phyloP scores from a whole-genome alignment of 2,888 invertebrate species.

The Lepidochitona cinerea region DNA sequence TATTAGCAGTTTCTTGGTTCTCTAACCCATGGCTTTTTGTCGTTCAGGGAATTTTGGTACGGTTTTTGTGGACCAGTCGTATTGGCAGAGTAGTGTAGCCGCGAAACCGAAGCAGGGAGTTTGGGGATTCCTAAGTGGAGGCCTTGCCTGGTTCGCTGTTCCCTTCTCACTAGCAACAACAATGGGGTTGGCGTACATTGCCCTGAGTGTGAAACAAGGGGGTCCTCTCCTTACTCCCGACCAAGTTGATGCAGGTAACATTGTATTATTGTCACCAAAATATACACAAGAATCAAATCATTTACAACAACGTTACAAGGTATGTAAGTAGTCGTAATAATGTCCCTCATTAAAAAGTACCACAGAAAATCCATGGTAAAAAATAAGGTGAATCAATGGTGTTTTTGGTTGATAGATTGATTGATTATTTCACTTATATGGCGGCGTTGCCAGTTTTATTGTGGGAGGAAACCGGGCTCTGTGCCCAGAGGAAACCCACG shows the following conservation, averaged over 20 bases:
- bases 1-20: too few species aligned
- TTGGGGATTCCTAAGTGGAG: slow-evolving; percentile 68
- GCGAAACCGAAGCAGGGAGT: slow-evolving; percentile 69
- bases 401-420: too few species aligned
- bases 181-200: slow-evolving; percentile 67
- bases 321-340: too few species aligned
- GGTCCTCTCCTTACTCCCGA: slow-evolving; percentile 46
- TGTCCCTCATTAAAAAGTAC: too few species aligned
- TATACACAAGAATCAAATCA: too few species aligned
- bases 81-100: slow-evolving; percentile 71
- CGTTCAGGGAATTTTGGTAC: slow-evolving; percentile 69
- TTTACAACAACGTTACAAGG: too few species aligned
- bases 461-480: too few species aligned
- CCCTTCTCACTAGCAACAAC: slow-evolving; percentile 70
- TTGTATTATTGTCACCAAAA: neutral
- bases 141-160: slow-evolving; percentile 69
- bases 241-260: slow-evolving; percentile 59
- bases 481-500: too few species aligned
- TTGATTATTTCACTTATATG: too few species aligned
- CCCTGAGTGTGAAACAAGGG: slow-evolving; percentile 54
- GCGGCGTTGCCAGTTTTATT: too few species aligned
- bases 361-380: too few species aligned
- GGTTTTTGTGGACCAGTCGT: slow-evolving; percentile 70
- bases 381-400: too few species aligned
- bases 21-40: neutral